Base-by-base conservation (phyloP, 2,113 vertebrate genomes). In the Donacobius atricapilla region DNA sequence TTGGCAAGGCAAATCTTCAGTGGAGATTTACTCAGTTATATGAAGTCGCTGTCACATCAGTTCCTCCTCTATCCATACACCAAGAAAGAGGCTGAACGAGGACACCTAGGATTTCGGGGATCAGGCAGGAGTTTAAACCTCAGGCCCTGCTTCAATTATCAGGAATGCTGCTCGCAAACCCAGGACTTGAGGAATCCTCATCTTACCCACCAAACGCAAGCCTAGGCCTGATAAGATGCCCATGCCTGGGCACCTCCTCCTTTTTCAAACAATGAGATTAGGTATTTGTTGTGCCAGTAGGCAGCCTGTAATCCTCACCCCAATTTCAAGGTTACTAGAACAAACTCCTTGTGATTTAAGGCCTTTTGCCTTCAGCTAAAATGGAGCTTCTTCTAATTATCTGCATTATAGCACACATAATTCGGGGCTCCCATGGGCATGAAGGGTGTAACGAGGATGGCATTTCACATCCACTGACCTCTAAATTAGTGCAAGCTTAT, bases 241-340 rank as follows among this genome's bases (percentile, higher is more conserved):
- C 53, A 15, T 0, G 1, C 39, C 13, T 2, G 5, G 42, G 23
- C 21, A 72, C 63, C 50, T 81, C 39, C 72, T 39, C 37, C 70
- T 83, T 63, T 68, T 86, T 83, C n/a, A 63, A 77, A 35, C 27
- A 60, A 37, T 7, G 23, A 37, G 23, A 85, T 91, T 39, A 64
- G 63, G 3, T 75, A 64, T 64, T 84, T 84, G 40, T 78, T 54
- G 58, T 4, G 2, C 69, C 51, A 72, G 72, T 18, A 75, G 83
- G 64, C 72, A 87, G 94, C 44, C 90, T 90, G 56, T 53, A 90
- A 92, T 89, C 83, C 61, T 97, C 90, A 96, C 94, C 90, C 16
- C 96, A 93, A 92, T 96, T 96, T 94, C 94, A 96, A 94, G 94
- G 96, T 96, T 95, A 96, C 60, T 93, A 9, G 93, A 94, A 94